A percentile compares a stretch with the other conserved stretches of the same genome.
Evolutionary conservation across 2,113 vertebrate genomes (phyloP).

Genomic region (Polyodon spathula): DNA sequence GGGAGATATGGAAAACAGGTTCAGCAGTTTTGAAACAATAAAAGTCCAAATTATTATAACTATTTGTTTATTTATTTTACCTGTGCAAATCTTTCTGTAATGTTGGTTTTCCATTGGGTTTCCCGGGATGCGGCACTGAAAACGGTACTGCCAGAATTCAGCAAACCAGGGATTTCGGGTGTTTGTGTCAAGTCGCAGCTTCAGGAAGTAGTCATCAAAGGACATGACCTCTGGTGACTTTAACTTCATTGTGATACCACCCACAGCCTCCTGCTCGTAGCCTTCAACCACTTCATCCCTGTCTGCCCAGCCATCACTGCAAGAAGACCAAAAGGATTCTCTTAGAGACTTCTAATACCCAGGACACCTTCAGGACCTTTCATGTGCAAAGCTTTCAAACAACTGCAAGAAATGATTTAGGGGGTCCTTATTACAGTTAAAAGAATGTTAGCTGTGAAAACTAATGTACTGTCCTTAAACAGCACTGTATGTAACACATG

Average conservation of each 20-base stretch:
- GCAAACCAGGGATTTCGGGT: constrained; percentile 92
- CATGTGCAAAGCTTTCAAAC: too few species aligned
- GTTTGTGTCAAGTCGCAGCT: constrained; percentile 80
- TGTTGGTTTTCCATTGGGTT: constrained; percentile 81
- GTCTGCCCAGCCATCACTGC: constrained; percentile 95
- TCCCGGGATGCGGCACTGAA: constrained; percentile 85
- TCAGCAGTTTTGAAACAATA: too few species aligned
- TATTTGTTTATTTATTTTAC: constrained; percentile 49
- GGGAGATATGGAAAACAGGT: too few species aligned
- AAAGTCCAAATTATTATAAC: too few species aligned
- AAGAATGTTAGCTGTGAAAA: too few species aligned
- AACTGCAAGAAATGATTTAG: too few species aligned
- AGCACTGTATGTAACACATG: too few species aligned
- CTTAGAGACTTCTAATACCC: too few species aligned
- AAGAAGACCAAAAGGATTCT: constrained; percentile 25
- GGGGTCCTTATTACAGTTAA: too few species aligned
- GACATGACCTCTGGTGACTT: constrained; percentile 83
- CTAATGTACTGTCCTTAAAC: too few species aligned
- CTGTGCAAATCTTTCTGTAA: constrained; percentile 85
- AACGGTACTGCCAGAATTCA: constrained; percentile 96
- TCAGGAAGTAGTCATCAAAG: constrained; percentile 91
- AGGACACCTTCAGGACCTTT: too few species aligned
- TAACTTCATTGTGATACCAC: constrained; percentile 95
- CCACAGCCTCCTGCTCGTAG: constrained; percentile 87
- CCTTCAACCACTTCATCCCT: constrained; percentile 95